These are phyloP conservation scores for Acanthurus leucopareius DNA, from an alignment of 2,797 vertebrate genomes.

Conservation along the genomic window DNA sequence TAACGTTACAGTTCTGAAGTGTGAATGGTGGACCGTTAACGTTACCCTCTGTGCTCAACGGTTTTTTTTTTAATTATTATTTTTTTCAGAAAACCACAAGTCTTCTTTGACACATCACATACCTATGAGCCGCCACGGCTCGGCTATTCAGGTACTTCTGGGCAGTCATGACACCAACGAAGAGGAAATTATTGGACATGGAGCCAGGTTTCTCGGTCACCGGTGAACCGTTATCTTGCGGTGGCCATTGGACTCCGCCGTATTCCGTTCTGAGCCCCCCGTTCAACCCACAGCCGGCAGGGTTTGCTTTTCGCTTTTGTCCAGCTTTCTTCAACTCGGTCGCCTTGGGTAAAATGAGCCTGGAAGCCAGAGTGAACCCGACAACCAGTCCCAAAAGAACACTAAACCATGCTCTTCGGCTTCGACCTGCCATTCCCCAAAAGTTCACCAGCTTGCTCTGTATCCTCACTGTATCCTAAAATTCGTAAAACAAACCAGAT, in stretches of 20 bases:
- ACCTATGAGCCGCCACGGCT: slow-evolving; percentile 94
- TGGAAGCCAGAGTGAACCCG: slow-evolving; percentile 95
- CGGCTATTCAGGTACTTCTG: slow-evolving; percentile 97
- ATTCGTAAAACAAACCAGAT: slow-evolving; percentile 18
- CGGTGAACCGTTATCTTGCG: slow-evolving; percentile 70
- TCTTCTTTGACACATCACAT: slow-evolving; percentile 33
- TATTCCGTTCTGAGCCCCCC: slow-evolving; percentile 68
- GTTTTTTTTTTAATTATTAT: too few relatives aligned
- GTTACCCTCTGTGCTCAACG: background rate
- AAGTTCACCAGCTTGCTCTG: slow-evolving; percentile 63
- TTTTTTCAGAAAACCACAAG: too few relatives aligned
- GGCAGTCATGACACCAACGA: slow-evolving; percentile 97
- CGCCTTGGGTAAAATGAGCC: slow-evolving; percentile 91
- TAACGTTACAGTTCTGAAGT: background rate
- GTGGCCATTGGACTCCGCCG: slow-evolving; percentile 72
- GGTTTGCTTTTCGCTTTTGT: slow-evolving; percentile 86
- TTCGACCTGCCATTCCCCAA: slow-evolving; percentile 92
- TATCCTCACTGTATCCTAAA: slow-evolving; percentile 35
- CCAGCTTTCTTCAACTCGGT: slow-evolving; percentile 90
- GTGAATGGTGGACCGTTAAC: background rate
- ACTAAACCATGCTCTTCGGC: slow-evolving; percentile 95
- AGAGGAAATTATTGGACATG: slow-evolving; percentile 89
- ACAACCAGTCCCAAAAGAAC: slow-evolving; percentile 94
- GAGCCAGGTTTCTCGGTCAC: slow-evolving; percentile 75
- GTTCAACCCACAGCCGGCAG: slow-evolving; percentile 79